Evolutionary conservation across 2,113 vertebrate species (phyloP).

Genomic region (Eupsittula cactorum): DNA sequence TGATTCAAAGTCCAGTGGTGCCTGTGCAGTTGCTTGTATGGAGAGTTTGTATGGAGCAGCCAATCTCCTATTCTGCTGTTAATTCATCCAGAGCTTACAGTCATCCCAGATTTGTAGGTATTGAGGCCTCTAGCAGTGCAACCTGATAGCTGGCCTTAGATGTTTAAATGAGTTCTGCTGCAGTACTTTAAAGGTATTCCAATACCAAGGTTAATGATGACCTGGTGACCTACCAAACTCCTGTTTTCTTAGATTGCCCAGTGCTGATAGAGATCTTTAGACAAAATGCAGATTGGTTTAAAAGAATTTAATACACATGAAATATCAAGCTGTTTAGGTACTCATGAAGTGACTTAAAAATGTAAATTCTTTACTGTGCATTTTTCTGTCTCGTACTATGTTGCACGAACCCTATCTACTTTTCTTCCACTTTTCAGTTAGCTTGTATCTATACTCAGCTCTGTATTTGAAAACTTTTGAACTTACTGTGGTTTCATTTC

Average conservation of each 20-base stretch:
- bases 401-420: not conserved
- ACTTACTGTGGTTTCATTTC: constrained; percentile 9
- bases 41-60: not conserved
- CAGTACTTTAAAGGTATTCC: not conserved
- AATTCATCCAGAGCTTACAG: not conserved
- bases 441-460: not conserved
- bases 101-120: not conserved
- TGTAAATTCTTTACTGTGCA: not conserved
- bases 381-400: not conserved
- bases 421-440: not conserved
- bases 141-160: not conserved
- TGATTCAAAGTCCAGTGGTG: not conserved
- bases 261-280: not conserved
- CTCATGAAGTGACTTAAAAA: not conserved
- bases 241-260: not conserved
- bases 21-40: not conserved
- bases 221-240: not conserved
- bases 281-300: not conserved
- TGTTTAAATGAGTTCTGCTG: not conserved
- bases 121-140: not conserved
- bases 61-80: not conserved
- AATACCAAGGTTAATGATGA: not conserved
- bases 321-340: not conserved
- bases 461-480: constrained; percentile 1
- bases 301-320: not conserved